Base-by-base conservation (phyloP, 2,113 vertebrate species). In the Istiophorus platypterus region DNA sequence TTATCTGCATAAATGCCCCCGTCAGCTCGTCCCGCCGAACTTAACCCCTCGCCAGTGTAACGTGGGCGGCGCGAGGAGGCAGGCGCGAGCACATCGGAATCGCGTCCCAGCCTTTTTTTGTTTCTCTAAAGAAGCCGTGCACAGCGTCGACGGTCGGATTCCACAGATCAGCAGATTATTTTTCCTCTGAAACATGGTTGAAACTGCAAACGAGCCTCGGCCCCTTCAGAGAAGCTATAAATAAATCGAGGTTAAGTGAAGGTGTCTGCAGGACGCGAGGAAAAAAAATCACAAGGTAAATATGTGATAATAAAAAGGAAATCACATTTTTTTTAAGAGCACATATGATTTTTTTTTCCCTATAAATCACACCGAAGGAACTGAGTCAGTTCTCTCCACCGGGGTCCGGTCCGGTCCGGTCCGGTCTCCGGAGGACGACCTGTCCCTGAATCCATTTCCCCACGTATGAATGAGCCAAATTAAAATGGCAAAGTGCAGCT, bases 1-100 rank as follows among this genome's bases (percentile, higher is more conserved):
- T 85, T 88, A 90, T 90, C 88, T 90, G 91, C 82, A 85, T 39
- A n/a, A n/a, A n/a, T n/a, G n/a, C n/a, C 27, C 80, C 22, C 37
- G 0, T 45, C 11, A 34, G 41, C 69, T 63, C 42, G 57, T 68
- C 65, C 22, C 11, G 2, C 41, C 56, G 58, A 69, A 77, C 74
- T 74, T 47, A 63, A 64, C 37, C 42, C 31, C 8, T 59, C 72
- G 0, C 7, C 78, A 1, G 18, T 26, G 2, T 18, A 4, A 57
- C 54, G 54, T 57, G n/a, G n/a, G n/a, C n/a, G n/a, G n/a, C n/a
- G n/a, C n/a, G n/a, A n/a, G n/a, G n/a, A n/a, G n/a, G 9, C 71
- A 72, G 79, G 37, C 14, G 34, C 3, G 4, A 76, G 80, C 27
- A 27, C 67, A 77, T 80, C n/a, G 2, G 20, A 22, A n/a, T 51